Evolutionary conservation across 2,888 invertebrate species (phyloP).

Genomic region (Trichopoda pennipes): DNA sequence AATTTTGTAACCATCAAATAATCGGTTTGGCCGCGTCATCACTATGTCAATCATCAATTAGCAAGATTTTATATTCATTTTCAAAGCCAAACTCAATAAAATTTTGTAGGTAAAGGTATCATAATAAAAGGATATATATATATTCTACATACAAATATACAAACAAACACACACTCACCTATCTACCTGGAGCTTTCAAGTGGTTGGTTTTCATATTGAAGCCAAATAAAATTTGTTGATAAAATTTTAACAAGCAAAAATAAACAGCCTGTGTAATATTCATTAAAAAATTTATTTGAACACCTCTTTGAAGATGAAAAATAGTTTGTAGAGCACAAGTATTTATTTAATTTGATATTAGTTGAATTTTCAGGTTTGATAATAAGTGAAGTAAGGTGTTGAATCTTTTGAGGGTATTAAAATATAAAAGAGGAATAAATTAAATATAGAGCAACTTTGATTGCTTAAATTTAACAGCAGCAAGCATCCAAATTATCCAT

Average conservation of each 20-base stretch:
- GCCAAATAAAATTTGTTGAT: constrained; percentile 16
- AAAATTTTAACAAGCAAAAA: constrained; percentile 38
- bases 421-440: too few species aligned
- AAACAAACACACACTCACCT: not conserved
- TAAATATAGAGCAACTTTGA: too few species aligned
- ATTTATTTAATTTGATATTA: not conserved
- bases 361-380: not conserved
- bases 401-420: too few species aligned
- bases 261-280: constrained; percentile 9
- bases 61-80: constrained; percentile 78
- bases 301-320: not conserved
- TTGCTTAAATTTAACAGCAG: too few species aligned
- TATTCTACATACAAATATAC: not conserved
- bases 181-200: not conserved
- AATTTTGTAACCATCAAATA: constrained; percentile 10
- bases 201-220: constrained; percentile 22
- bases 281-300: not conserved
- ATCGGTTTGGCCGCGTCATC: constrained; percentile 63
- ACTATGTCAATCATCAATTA: constrained; percentile 79
- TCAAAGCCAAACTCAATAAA: constrained; percentile 59
- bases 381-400: too few species aligned
- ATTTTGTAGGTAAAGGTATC: not conserved
- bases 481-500: too few species aligned
- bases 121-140: not conserved
- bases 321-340: not conserved